Evolutionary conservation across 2,888 invertebrate species (phyloP).

Genomic region (Tipula helvola): DNA sequence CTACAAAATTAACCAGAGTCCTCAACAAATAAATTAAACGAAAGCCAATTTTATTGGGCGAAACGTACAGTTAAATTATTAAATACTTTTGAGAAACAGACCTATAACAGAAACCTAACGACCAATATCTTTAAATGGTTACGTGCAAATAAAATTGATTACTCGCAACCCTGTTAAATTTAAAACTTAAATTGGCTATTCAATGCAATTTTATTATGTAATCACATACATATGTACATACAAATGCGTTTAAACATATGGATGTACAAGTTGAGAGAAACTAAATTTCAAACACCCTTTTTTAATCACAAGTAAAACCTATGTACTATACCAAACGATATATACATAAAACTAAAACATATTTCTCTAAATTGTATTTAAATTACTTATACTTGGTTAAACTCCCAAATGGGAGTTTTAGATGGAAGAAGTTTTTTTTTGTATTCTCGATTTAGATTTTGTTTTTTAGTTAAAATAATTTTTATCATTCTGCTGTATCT

Average conservation of each 20-base stretch:
- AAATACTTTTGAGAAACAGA: too few species aligned
- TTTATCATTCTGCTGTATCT: not conserved
- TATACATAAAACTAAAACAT: not conserved
- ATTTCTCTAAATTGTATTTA: not conserved
- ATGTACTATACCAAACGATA: not conserved
- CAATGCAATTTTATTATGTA: not conserved
- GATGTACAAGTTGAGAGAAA: not conserved
- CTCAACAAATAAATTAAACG: too few species aligned
- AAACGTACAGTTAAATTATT: too few species aligned
- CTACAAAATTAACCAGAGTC: too few species aligned
- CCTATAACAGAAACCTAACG: too few species aligned
- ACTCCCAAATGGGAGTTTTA: not conserved
- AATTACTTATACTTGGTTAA: not conserved
- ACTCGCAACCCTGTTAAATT: too few species aligned
- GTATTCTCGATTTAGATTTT: not conserved
- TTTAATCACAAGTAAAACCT: not conserved
- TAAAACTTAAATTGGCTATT: too few species aligned
- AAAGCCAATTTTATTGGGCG: too few species aligned
- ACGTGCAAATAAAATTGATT: too few species aligned
- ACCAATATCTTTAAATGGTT: too few species aligned
- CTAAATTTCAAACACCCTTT: not conserved
- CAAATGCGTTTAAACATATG: not conserved
- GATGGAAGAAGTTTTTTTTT: not conserved
- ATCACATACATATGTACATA: not conserved
- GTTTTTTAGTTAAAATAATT: not conserved